phyloP scores from a whole-genome alignment of 2,113 vertebrate genomes.

The Vimba vimba region DNA sequence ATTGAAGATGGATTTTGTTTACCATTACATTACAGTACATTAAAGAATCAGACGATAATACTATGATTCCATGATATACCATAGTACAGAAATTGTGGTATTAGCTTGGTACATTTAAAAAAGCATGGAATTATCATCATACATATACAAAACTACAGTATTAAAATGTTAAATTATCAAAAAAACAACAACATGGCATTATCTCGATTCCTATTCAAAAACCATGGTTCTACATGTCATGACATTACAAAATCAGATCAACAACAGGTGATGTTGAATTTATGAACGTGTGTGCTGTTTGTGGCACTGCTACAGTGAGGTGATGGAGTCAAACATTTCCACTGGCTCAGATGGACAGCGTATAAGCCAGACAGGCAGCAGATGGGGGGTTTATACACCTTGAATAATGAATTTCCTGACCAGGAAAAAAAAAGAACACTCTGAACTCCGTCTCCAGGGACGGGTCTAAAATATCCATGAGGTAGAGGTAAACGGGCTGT shows the following conservation, averaged over 20 bases:
- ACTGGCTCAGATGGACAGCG: constrained; percentile 45
- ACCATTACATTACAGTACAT: neutral
- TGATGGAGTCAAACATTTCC: neutral
- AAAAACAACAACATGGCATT: neutral
- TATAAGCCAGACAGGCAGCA: constrained; percentile 46
- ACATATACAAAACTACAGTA: neutral
- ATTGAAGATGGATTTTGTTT: neutral
- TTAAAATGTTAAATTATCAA: too few relatives aligned
- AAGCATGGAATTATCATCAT: neutral
- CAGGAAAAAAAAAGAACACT: constrained; percentile 30
- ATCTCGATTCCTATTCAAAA: too few relatives aligned
- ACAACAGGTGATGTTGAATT: constrained; percentile 20
- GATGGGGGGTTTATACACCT: constrained; percentile 52
- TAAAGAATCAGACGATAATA: neutral
- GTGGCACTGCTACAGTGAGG: neutral
- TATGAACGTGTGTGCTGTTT: neutral
- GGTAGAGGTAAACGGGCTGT: neutral
- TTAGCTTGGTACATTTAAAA: neutral
- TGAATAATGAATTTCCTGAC: constrained; percentile 54
- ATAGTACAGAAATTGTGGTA: neutral
- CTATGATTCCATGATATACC: neutral
- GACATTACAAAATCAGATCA: neutral
- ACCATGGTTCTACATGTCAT: too few relatives aligned
- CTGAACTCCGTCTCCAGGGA: constrained; percentile 25
- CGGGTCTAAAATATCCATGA: constrained; percentile 41